Conservation (phyloP, 2,888 invertebrate species). For the Lasioglossum marginatum region DNA sequence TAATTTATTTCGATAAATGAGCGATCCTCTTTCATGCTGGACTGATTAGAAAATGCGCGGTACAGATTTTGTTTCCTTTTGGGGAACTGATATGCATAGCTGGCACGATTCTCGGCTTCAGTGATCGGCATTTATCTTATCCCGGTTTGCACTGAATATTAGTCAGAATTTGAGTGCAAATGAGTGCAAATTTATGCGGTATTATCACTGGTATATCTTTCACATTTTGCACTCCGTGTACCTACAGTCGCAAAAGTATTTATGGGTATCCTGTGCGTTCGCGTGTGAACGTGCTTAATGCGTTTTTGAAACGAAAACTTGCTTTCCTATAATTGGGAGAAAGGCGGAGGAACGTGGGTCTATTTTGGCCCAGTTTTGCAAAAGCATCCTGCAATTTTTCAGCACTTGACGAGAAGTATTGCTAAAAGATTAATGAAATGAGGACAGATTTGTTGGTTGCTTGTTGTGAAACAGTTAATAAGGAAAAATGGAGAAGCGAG, state of each 20-base stretch:
- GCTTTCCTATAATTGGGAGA: neutral
- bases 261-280: neutral
- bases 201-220: neutral
- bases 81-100: too few relatives aligned
- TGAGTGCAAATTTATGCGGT: neutral
- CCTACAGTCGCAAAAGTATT: neutral
- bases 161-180: neutral
- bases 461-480: too few relatives aligned
- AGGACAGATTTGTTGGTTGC: too few relatives aligned
- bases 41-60: too few relatives aligned
- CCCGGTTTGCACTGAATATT: neutral
- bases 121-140: neutral
- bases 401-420: neutral
- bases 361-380: too few relatives aligned
- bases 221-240: neutral
- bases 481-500: too few relatives aligned
- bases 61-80: too few relatives aligned
- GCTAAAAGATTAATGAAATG: too few relatives aligned
- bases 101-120: neutral
- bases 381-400: too few relatives aligned
- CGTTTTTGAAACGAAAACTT: neutral
- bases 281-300: neutral
- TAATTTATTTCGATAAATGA: too few relatives aligned
- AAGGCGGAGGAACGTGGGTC: too few relatives aligned
- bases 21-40: too few relatives aligned